Evolutionary conservation across 2,797 vertebrate genomes (phyloP).

Genomic region (Telmatherina bonti): DNA sequence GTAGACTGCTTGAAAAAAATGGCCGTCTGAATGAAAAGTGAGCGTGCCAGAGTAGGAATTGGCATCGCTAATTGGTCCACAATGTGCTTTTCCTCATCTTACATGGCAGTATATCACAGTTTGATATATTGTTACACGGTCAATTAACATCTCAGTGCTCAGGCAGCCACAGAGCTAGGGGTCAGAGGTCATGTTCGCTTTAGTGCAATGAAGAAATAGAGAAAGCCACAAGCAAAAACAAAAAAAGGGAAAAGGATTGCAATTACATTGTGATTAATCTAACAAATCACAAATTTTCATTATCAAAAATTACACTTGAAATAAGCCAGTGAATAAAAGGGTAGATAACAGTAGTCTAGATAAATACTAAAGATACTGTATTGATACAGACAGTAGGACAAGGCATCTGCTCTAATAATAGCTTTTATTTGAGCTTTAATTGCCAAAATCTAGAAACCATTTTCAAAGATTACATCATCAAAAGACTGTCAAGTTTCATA

Average conservation of each 20-base stretch:
- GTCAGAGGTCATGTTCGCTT: constrained; percentile 58
- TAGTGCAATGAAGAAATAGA: constrained; percentile 39
- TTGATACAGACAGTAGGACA: constrained; percentile 23
- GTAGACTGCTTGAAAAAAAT: constrained; percentile 15
- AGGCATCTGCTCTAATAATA: constrained; percentile 67
- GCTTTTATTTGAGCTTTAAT: constrained; percentile 69
- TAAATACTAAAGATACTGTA: constrained; percentile 39
- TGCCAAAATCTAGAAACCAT: constrained; percentile 72
- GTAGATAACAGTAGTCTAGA: constrained; percentile 47
- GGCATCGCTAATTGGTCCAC: constrained; percentile 53
- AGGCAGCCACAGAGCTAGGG: constrained; percentile 65
- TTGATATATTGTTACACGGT: constrained; percentile 68
- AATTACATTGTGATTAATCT: constrained; percentile 31
- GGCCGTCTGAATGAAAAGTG: constrained; percentile 27
- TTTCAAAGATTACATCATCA: constrained; percentile 66
- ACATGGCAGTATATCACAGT: constrained; percentile 63
- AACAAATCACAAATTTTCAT: constrained; percentile 34
- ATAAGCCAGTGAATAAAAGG: constrained; percentile 41
- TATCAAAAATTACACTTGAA: constrained; percentile 40
- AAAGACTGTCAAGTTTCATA: constrained; percentile 62
- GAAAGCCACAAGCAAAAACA: constrained; percentile 28
- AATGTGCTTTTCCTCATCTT: constrained; percentile 54
- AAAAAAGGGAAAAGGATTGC: constrained; percentile 16
- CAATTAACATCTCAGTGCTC: constrained; percentile 73
- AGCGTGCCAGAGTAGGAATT: constrained; percentile 25